These are phyloP conservation scores for Gallirallus australis DNA, from an alignment of 2,797 vertebrate genomes.

Conservation along the genomic window DNA sequence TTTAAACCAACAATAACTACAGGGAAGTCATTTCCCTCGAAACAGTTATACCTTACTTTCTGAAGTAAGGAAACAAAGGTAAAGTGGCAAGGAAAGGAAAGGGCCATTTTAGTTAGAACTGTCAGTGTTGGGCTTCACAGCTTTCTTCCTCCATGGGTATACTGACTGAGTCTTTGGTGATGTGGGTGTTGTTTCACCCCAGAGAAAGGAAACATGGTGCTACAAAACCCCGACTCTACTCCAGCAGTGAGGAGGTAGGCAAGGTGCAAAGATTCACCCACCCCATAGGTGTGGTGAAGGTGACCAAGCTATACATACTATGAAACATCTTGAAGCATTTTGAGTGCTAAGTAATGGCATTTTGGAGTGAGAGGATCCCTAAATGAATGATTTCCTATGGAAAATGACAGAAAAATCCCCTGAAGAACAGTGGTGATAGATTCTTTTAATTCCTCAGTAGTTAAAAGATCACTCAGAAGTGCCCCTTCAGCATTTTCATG, in stretches of 20 bases:
- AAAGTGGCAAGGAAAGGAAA: neutral
- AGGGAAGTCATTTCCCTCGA: neutral
- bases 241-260: neutral
- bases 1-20: neutral
- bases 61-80: neutral
- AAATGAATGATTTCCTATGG: neutral
- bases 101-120: neutral
- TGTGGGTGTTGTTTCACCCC: neutral
- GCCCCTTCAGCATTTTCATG: neutral
- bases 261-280: neutral
- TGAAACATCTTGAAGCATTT: neutral
- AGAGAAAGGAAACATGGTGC: neutral
- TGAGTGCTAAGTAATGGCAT: neutral
- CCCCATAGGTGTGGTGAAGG: neutral
- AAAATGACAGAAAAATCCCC: neutral
- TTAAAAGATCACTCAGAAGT: neutral
- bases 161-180: neutral
- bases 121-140: neutral
- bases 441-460: neutral
- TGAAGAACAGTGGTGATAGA: neutral
- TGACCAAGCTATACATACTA: neutral
- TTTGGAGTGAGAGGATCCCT: neutral
- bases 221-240: neutral
- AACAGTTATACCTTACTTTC: neutral
- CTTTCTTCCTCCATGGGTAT: neutral